Base-by-base conservation (phyloP, 2,888 invertebrate genomes). In the Rambutsinella grinnellia region DNA sequence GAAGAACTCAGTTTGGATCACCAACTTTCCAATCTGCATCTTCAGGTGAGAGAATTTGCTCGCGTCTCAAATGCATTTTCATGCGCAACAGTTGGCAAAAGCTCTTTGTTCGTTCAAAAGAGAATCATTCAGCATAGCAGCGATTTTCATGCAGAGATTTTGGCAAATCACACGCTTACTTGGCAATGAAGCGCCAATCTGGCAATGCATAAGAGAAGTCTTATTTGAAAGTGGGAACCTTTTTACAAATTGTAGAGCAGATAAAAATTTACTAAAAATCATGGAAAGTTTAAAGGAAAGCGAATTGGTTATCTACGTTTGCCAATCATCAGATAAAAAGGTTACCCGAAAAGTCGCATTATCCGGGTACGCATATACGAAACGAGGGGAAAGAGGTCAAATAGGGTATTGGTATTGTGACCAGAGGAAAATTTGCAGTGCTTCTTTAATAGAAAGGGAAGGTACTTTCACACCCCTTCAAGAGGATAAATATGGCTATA, bases 141-240 rank as follows among this genome's bases (percentile, higher is more conserved):
- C n/a, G n/a, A n/a, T n/a, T n/a, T n/a, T n/a, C n/a, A n/a, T n/a
- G n/a, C n/a, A n/a, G n/a, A n/a, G n/a, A n/a, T n/a, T n/a, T 68
- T 68, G 68, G 68, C 68, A 68, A 68, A 36, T 57, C 47, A 27
- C 58, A 57, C 1, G 17, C 51, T 21, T 58, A 53, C 36, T 68
- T 68, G 68, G 68, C 68, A 68, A 68, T n/a, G 36, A 68, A 49
- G 68, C 68, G 68, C 58, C 28, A 68, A 60, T 51, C 53, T 68
- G 68, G 68, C 68, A 53, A 68, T 49, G 49, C 3, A 49, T 3
- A 49, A 49, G 3, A 49, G n/a, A 49, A 49, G 49, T 44, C n/a
- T n/a, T n/a, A n/a, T n/a, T n/a, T n/a, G n/a, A n/a, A n/a, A n/a
- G n/a, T n/a, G n/a, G n/a, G n/a, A n/a, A n/a, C n/a, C n/a, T n/a